A percentile compares a stretch with the other conserved stretches of the same genome.
phyloP scores from a whole-genome alignment of 30 jellyfish, hydroid and myxozoan genomes.

The Aurelia aurita region DNA sequence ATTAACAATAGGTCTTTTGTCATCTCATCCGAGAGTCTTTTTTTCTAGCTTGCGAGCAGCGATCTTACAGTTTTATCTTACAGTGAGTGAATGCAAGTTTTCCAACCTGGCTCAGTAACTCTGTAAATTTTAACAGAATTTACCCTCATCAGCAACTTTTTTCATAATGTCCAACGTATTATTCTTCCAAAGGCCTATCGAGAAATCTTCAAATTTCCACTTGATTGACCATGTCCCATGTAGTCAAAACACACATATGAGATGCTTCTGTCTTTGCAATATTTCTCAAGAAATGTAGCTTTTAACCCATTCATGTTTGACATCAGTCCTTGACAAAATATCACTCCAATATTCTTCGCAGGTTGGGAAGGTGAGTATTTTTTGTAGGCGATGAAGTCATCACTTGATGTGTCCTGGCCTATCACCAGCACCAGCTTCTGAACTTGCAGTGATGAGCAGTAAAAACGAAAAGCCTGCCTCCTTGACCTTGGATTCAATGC shows the following conservation, averaged over 20 bases:
- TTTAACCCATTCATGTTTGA: conserved; percentile 76
- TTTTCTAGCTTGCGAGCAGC: no score
- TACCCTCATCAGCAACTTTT: conserved; percentile 34
- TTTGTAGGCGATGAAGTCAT: conserved; percentile 60
- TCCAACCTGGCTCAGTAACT: no score
- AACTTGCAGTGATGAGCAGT: conserved; percentile 6
- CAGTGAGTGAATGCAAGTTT: no score
- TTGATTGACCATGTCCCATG: conserved; percentile 77
- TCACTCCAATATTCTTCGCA: conserved; percentile 41
- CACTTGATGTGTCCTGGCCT: background rate
- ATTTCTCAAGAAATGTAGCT: conserved; percentile 60
- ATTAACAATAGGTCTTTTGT: no score
- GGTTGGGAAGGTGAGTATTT: conserved; percentile 24
- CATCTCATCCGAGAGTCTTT: no score
- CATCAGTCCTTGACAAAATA: conserved; percentile 76
- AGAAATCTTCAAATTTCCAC: conserved; percentile 70
- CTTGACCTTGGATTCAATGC: background rate
- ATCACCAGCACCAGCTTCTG: conserved; percentile 22
- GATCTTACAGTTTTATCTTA: no score
- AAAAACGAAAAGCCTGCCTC: background rate
- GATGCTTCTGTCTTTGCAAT: conserved; percentile 43
- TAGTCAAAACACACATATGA: conserved; percentile 73
- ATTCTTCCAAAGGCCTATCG: conserved; percentile 66
- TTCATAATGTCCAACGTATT: conserved; percentile 60
- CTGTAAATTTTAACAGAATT: no score